These are phyloP conservation scores for Psittacara wagleri DNA, from an alignment of 2,113 vertebrate species.

Conservation along the genomic window DNA sequence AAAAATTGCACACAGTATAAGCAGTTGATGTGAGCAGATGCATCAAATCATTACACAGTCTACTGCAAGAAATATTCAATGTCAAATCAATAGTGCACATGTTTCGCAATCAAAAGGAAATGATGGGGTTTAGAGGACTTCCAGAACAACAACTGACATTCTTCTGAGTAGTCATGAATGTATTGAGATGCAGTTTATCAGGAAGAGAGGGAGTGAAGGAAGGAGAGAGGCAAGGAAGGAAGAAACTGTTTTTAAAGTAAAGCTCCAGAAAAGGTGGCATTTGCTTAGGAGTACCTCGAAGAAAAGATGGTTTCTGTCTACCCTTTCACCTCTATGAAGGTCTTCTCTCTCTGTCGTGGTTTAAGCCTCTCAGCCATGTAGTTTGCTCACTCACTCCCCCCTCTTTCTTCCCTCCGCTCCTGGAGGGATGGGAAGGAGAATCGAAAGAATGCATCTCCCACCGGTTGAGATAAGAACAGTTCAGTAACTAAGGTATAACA, in stretches of 20 bases:
- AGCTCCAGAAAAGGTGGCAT: background rate
- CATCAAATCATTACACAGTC: background rate
- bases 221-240: background rate
- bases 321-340: background rate
- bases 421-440: no score
- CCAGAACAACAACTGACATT: background rate
- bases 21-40: background rate
- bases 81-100: background rate
- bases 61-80: background rate
- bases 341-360: background rate
- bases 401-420: no score
- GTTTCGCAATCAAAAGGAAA: background rate
- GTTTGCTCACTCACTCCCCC: no score
- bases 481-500: no score
- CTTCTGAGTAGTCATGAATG: background rate
- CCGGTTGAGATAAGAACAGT: no score
- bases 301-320: background rate
- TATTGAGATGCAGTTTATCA: background rate
- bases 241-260: background rate
- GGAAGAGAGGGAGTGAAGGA: background rate
- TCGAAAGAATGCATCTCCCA: no score
- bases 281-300: background rate
- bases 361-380: no score
- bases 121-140: background rate
- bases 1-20: background rate